Conservation (phyloP, 2,888 invertebrate species). For the Sympetrum striolatum region DNA sequence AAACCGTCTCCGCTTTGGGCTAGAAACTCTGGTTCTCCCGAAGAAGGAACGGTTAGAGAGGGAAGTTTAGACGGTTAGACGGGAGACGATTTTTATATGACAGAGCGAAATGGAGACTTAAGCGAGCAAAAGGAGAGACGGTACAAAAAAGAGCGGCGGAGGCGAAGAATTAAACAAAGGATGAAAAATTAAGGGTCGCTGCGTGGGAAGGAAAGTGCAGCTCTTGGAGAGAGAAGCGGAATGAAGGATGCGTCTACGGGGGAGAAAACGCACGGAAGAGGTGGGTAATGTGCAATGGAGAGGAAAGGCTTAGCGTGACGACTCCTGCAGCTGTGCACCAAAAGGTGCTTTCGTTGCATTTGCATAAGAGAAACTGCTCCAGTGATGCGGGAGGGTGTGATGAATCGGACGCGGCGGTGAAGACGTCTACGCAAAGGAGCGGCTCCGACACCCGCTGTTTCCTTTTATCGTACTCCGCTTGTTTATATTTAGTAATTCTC, state of each 20-base stretch:
- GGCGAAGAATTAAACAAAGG: neutral
- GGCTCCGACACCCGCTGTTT: constrained; percentile 14
- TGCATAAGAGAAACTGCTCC: constrained; percentile 17
- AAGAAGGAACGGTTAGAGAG: neutral
- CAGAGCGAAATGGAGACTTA: neutral
- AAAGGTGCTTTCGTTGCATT: neutral
- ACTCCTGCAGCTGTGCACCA: constrained; percentile 1
- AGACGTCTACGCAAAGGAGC: neutral
- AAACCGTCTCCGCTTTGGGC: no score
- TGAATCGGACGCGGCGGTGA: constrained; percentile 33
- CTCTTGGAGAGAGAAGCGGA: neutral
- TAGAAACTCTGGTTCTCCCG: no score
- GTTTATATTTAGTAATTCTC: neutral
- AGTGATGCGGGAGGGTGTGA: neutral
- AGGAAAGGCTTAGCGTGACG: neutral
- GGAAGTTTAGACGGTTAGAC: neutral
- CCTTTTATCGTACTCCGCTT: neutral
- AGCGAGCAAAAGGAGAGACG: neutral
- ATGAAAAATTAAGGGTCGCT: neutral
- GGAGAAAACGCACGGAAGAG: neutral
- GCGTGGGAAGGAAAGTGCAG: neutral
- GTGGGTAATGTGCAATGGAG: neutral
- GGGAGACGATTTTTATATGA: neutral
- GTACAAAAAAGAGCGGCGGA: neutral
- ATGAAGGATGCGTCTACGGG: neutral